Evolutionary conservation across 2,113 vertebrate species (phyloP).

Genomic region (Nannobrachium achirus): DNA sequence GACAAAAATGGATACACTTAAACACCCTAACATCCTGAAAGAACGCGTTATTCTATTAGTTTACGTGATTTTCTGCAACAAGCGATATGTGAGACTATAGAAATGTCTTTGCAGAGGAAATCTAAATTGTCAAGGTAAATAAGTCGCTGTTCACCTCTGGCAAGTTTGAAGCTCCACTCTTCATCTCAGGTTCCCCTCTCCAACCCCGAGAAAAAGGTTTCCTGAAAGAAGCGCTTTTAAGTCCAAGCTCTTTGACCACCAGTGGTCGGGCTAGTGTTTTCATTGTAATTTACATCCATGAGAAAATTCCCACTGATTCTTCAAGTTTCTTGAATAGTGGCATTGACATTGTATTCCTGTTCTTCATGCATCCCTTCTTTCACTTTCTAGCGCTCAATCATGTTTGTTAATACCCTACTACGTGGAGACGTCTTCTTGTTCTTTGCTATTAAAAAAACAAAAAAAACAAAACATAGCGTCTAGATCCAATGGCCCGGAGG

Average conservation of each 20-base stretch:
- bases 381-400: background rate
- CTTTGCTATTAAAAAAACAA: too few species aligned
- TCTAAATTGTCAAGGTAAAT: too few species aligned
- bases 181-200: conserved; percentile 36
- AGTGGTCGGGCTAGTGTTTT: background rate
- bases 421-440: background rate
- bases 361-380: background rate
- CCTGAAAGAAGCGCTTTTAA: background rate
- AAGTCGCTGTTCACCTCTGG: too few species aligned
- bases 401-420: background rate
- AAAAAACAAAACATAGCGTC: too few species aligned
- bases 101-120: too few species aligned
- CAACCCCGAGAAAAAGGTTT: conserved; percentile 1
- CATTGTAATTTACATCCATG: conserved; percentile 20
- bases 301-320: background rate
- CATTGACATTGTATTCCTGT: background rate
- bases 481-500: too few species aligned
- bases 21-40: too few species aligned
- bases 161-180: conserved; percentile 2
- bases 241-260: background rate
- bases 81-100: too few species aligned
- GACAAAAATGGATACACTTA: too few species aligned
- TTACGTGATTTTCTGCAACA: too few species aligned
- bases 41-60: too few species aligned
- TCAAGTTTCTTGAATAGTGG: background rate